Evolutionary conservation across 2,888 invertebrate genomes (phyloP).

Genomic region (Ypsolopha sequella): DNA sequence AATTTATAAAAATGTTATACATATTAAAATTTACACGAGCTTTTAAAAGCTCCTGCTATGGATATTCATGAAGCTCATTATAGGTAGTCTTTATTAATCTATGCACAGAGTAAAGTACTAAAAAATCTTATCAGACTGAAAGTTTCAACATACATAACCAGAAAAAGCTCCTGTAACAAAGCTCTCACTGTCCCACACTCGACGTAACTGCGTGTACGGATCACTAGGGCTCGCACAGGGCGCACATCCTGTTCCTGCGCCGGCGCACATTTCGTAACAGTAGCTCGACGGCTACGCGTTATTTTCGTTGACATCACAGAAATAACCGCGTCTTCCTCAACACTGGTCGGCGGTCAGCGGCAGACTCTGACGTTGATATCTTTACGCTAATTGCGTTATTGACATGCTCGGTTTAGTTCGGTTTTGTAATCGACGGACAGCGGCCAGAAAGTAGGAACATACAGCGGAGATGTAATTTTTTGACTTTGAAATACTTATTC

Average conservation of each 20-base stretch:
- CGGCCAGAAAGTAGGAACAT: not conserved
- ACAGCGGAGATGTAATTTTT: not conserved
- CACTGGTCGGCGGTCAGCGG: conserved; percentile 40
- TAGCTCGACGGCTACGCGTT: conserved; percentile 43
- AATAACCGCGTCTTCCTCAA: conserved; percentile 61
- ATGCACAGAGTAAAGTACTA: too few species aligned
- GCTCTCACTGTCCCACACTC: conserved; percentile 6
- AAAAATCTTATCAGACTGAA: too few species aligned
- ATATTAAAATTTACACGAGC: too few species aligned
- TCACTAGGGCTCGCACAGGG: conserved; percentile 17
- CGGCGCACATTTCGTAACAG: conserved; percentile 51
- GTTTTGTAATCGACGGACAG: conserved; percentile 31
- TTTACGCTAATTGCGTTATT: conserved; percentile 67
- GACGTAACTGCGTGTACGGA: conserved; percentile 4
- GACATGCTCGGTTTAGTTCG: conserved; percentile 37
- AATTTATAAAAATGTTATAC: too few species aligned
- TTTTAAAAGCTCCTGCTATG: too few species aligned
- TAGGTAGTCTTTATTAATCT: too few species aligned
- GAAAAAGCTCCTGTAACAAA: not conserved
- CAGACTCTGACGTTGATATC: conserved; percentile 60
- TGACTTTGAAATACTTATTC: too few species aligned
- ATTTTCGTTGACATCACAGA: conserved; percentile 66
- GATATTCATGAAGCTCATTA: too few species aligned
- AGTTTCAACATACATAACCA: too few species aligned
- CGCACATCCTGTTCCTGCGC: conserved; percentile 59